Conservation (phyloP, 1,140 invertebrate species). For the Phortica variegata region DNA sequence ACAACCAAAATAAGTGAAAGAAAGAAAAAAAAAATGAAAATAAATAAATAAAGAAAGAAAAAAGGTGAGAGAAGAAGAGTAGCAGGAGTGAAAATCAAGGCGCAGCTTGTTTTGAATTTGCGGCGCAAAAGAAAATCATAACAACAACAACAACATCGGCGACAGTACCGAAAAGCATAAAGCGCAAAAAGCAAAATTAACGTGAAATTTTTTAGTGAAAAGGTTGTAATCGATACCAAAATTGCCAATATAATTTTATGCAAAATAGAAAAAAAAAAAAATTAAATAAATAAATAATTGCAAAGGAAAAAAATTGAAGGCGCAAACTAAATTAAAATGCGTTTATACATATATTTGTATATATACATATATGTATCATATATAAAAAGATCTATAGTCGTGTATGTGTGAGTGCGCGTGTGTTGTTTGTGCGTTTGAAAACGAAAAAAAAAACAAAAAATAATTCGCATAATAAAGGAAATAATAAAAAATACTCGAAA, state of each 20-base stretch:
- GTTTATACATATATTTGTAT: constrained; percentile 15
- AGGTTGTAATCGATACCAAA: constrained; percentile 53
- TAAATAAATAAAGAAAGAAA: constrained; percentile 23
- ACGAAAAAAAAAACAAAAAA: constrained; percentile 27
- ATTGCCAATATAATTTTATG: constrained; percentile 11
- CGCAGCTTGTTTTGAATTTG: constrained; percentile 40
- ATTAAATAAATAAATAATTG: constrained; percentile 33
- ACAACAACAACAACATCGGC: constrained; percentile 30
- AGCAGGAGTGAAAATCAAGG: constrained; percentile 9
- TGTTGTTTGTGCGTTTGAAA: constrained; percentile 18
- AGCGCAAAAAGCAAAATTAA: constrained; percentile 21
- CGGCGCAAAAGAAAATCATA: constrained; percentile 45
- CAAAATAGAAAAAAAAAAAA: too few species aligned
- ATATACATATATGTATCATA: constrained; percentile 10
- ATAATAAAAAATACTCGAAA: constrained; percentile 36
- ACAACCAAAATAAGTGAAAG: constrained; percentile 17
- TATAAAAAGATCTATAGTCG: constrained; percentile 2
- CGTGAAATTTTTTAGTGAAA: constrained; percentile 34
- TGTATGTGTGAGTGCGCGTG: constrained; percentile 11
- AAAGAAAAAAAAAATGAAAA: constrained; percentile 23
- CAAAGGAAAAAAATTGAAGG: neutral
- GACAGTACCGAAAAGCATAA: constrained; percentile 8
- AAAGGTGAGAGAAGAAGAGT: neutral
- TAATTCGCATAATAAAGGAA: neutral
- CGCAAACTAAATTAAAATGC: constrained; percentile 13